These are phyloP conservation scores for Diglossa cyanea DNA, from an alignment of 2,797 vertebrate genomes.

Conservation along the genomic window DNA sequence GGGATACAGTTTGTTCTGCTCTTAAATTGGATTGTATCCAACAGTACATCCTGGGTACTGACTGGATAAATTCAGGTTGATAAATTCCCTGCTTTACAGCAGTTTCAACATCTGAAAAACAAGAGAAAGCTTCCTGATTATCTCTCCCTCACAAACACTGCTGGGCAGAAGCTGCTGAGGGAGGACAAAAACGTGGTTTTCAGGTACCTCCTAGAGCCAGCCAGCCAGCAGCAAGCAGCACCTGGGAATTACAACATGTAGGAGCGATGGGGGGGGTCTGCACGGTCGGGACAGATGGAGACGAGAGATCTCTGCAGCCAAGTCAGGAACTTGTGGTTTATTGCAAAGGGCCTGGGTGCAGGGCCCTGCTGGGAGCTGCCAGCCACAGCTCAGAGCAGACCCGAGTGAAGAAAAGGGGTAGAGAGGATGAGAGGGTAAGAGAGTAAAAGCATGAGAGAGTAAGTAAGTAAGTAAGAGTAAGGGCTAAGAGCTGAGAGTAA, in stretches of 20 bases:
- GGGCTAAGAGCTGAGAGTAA: too few relatives aligned
- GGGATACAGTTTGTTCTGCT: neutral
- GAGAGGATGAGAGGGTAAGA: too few relatives aligned
- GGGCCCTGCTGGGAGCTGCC: too few relatives aligned
- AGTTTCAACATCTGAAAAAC: neutral
- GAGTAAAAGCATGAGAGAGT: too few relatives aligned
- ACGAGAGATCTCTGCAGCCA: too few relatives aligned
- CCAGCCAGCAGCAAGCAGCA: neutral
- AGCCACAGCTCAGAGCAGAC: too few relatives aligned
- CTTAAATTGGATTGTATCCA: neutral
- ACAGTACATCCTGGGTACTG: neutral
- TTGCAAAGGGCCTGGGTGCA: too few relatives aligned
- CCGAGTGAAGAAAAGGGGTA: too few relatives aligned
- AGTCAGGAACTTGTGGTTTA: too few relatives aligned
- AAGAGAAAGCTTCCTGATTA: neutral
- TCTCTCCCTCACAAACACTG: neutral
- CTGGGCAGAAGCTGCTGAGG: neutral
- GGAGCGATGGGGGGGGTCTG: too few relatives aligned
- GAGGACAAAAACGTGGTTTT: neutral
- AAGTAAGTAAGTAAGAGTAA: too few relatives aligned
- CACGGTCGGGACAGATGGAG: too few relatives aligned
- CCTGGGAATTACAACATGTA: neutral
- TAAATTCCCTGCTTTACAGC: neutral
- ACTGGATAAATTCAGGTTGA: neutral
- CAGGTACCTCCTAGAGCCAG: neutral